Evolutionary conservation across 1,140 invertebrate species (phyloP), one percentile per base, ranked within the genome.

Genomic region (Drosophila erecta): DNA sequence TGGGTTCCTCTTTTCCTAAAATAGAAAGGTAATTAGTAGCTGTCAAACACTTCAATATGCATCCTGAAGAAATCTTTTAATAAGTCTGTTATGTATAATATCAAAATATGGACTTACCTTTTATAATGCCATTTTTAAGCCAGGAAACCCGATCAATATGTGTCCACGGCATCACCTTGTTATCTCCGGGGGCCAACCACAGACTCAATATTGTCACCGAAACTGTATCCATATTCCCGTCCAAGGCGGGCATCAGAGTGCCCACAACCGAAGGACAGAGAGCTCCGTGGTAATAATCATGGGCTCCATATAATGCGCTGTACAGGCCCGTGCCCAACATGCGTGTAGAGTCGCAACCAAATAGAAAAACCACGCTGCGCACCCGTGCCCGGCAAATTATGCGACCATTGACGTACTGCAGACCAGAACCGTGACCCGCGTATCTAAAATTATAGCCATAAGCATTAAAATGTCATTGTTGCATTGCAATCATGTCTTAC

Each of bases 251-350:
- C 90, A 92, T 85, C 15, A 92, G 17, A 2, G 89, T 90, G 33
- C 91, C 91, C 37, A 92, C 75, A 3, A 92, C 49, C 22, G 91
- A 81, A 49, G 91, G 91, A 54, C 90, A 81, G n/a, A 84, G 50
- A 0, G 86, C 91, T 2, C 91, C 91, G 46, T 92, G 91, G 46
- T 90, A 92, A 14, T 92, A 92, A 24, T 92, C 76, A 43, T 92
- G 91, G 2, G 91, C 73, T 2, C 91, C 91, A 44, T 90, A 73
- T 10, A 92, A 22, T 2, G 87, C 78, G 22, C 91, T 91, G 24
- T 91, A 85, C 20, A 92, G 40, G 0, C 91, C 91, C 0, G 79
- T 81, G 20, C 85, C 80, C 44, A 83, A 51, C 50, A 92, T 60
- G 37, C 91, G 64, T 11, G 90, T 90, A 1, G 91, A 92, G 33